Evolutionary conservation across 2,797 vertebrate genomes (phyloP).

Genomic region (Taenioides sp.): DNA sequence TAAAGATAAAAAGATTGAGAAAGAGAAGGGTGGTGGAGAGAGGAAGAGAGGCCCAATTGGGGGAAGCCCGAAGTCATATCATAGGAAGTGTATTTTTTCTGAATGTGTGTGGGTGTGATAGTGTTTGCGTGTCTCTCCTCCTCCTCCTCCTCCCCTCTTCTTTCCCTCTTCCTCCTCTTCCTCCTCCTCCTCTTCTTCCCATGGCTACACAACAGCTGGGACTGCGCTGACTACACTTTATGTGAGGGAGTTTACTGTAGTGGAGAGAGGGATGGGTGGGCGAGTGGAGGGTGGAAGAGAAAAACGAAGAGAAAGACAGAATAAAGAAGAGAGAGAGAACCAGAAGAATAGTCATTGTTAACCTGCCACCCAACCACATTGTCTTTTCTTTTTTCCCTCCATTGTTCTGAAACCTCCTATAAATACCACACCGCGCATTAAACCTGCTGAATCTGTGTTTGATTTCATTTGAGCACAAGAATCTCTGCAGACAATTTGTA

Average conservation of each 20-base stretch:
- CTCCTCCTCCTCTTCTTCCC: background rate
- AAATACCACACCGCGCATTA: conserved; percentile 25
- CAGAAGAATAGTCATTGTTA: conserved; percentile 56
- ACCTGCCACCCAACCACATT: conserved; percentile 52
- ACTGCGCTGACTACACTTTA: background rate
- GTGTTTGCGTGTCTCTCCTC: too few relatives aligned
- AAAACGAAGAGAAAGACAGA: conserved; percentile 44
- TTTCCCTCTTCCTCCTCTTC: background rate
- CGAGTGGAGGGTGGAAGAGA: conserved; percentile 45
- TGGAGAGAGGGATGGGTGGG: conserved; percentile 56
- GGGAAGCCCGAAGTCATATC: conserved; percentile 31
- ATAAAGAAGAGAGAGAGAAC: conserved; percentile 23
- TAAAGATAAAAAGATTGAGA: background rate
- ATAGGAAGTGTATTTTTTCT: conserved; percentile 12
- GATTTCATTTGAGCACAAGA: background rate
- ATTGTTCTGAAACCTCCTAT: conserved; percentile 22
- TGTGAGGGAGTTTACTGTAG: conserved; percentile 49
- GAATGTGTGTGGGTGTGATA: background rate
- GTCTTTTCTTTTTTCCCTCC: conserved; percentile 22
- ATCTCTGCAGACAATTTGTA: background rate
- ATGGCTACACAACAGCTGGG: conserved; percentile 11
- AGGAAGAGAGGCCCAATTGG: background rate
- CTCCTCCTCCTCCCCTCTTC: background rate
- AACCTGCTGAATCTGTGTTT: background rate
- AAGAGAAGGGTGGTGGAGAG: background rate